These are phyloP conservation scores for Pygoscelis adeliae DNA, from an alignment of 2,113 vertebrate species.

Conservation along the genomic window DNA sequence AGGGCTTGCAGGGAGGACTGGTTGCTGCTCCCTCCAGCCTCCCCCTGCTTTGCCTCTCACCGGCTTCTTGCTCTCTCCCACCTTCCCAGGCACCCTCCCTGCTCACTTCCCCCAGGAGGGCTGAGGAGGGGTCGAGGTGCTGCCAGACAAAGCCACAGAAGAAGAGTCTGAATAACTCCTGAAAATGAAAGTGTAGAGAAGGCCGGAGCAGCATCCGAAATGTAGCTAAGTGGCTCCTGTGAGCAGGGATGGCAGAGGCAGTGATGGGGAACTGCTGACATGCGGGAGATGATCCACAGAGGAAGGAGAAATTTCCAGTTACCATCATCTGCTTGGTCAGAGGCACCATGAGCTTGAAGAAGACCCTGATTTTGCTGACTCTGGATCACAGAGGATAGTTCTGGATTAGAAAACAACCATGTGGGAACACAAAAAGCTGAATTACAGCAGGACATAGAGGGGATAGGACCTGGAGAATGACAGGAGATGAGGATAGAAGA, in stretches of 20 bases:
- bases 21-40: neutral
- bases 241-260: neutral
- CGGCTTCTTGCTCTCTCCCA: neutral
- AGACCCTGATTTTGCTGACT: neutral
- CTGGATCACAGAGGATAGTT: neutral
- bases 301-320: neutral
- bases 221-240: neutral
- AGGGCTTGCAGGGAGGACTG: neutral
- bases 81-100: neutral
- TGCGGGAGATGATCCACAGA: fast-evolving
- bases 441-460: neutral
- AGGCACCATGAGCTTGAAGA: neutral
- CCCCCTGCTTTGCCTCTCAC: neutral
- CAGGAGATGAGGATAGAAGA: neutral
- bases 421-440: neutral
- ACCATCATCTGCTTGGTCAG: neutral
- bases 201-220: neutral
- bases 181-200: neutral
- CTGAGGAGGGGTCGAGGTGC: neutral
- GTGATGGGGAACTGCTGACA: neutral
- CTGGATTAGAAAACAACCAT: neutral
- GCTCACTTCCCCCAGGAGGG: neutral
- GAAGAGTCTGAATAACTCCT: neutral
- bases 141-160: neutral
- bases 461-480: neutral